phyloP scores from a whole-genome alignment of 2,888 invertebrate species.

The Drosophila testacea region DNA sequence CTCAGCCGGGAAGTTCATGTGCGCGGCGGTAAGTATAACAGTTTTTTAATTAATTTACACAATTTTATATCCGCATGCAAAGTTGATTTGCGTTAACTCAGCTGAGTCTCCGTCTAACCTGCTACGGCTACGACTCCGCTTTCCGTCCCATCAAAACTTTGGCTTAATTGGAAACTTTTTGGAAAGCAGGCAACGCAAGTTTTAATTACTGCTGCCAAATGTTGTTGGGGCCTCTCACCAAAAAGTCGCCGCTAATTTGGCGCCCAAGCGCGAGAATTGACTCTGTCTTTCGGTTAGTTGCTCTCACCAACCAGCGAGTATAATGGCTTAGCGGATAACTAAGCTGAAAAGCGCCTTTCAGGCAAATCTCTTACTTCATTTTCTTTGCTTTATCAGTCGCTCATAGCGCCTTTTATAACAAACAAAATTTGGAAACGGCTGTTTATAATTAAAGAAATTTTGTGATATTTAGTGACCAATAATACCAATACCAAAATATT shows the following conservation, averaged over 20 bases:
- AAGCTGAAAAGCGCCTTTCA: background rate
- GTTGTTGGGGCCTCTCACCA: constrained; percentile 39
- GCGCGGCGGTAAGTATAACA: constrained; percentile 91
- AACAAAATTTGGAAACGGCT: too few species aligned
- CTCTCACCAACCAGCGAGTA: constrained; percentile 18
- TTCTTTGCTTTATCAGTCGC: background rate
- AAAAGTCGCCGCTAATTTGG: constrained; percentile 67
- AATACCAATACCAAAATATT: too few species aligned
- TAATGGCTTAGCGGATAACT: constrained; percentile 11
- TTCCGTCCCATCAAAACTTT: constrained; percentile 39
- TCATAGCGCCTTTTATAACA: background rate
- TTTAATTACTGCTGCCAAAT: constrained; percentile 76
- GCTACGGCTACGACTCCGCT: constrained; percentile 4
- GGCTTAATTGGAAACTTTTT: constrained; percentile 75
- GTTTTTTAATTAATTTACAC: constrained; percentile 60
- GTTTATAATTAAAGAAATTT: too few species aligned
- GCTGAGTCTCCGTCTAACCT: constrained; percentile 36
- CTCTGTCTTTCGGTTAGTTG: constrained; percentile 40
- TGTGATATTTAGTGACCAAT: too few species aligned
- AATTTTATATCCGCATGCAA: constrained; percentile 55
- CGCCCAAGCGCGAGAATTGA: constrained; percentile 70
- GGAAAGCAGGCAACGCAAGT: constrained; percentile 69
- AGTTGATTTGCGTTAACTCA: constrained; percentile 71
- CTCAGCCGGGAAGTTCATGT: constrained; percentile 94
- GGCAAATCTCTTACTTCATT: too few species aligned